Base-by-base conservation (phyloP, 2,797 vertebrate species). In the Alcedo quadribrachys region DNA sequence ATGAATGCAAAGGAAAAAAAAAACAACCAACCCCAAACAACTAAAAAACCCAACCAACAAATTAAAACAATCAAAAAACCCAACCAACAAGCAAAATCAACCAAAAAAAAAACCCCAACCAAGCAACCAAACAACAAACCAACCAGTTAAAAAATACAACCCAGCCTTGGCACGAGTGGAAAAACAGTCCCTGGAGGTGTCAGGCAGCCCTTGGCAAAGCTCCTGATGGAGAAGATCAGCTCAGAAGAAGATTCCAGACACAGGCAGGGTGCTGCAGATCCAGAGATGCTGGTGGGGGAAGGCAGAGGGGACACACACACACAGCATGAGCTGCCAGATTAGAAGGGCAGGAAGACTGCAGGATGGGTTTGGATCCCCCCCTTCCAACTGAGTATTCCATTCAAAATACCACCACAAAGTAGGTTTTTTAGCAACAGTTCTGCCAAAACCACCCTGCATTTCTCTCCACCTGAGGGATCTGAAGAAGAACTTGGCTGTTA, bases 221-320 rank as follows among this genome's bases (percentile, higher is more conserved):
- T 42, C 15, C 14, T 5, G 51, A 4, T 9, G 65, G 42, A 32
- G 46, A 21, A 53, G 20, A 14, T 9, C 15, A 21, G 43, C 33
- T n/a, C 17, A 22, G 22, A 55, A 8, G 40, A 42, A 73, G 19
- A 40, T 8, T 45, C 24, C 9, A 20, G 25, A 25, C 0, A 5
- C 24, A 27, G 6, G 2, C 5, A 0, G 0, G 3, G 15, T 1
- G 35, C 32, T 33, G 68, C 45, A 46, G n/a, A 28, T 2, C 8
- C 68, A 17, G 24, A 69, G 76, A 9, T 5, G 62, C 25, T 21
- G 30, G 6, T 11, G 5, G 11, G 8, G 27, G 22, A n/a, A 54
- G 48, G 1, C 17, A 30, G 32, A 25, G 8, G 12, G 46, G 9
- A 35, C 35, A 43, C 1, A 3, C 1, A 2, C 27, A 30, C n/a